Evolutionary conservation across 2,113 vertebrate genomes (phyloP), one percentile per base, ranked within the genome.

Genomic region (Epinephelus fuscoguttatus): DNA sequence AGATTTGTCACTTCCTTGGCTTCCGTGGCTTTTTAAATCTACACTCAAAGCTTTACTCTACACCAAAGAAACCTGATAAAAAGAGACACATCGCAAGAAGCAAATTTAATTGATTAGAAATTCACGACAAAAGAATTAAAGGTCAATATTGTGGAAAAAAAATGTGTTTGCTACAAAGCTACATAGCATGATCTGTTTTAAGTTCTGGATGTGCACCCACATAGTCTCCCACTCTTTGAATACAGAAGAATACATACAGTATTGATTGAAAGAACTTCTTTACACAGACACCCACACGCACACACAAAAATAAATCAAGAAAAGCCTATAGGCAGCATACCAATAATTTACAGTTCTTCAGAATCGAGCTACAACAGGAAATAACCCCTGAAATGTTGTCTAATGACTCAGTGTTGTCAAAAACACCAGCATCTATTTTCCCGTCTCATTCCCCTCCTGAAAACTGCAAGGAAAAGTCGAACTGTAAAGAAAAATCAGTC

Each of bases 391-490:
- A 80, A 64, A 61, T 21, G 50, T 61, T 50, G 67, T 68, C 30
- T 49, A 56, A 78, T 75, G 56, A 33, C 17, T 4, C 8, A 49
- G 12, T 15, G 5, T 50, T 30, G 52, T 11, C 53, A 81, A 71
- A 76, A 18, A 72, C 57, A 53, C 21, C 30, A 33, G 8, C 49
- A 77, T 80, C 15, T 13, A 60, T 70, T 80, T 85, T 63, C 30
- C 11, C 27, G 27, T 45, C 6, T 70, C 40, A 49, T 23, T 62
- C 37, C 27, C 66, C 45, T 52, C 69, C 12, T n/a, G 53, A 78
- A 82, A 55, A 57, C 15, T 8, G 42, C 19, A 42, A 42, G 49
- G 64, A 64, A 69, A 75, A 49, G 23, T 53, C 14, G 13, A 8
- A 37, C 23, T 72, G 57, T 70, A 74, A 56, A 59, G 9, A 70